Base-by-base conservation (phyloP, 2,113 vertebrate species). In the Oreochromis tanganicae region DNA sequence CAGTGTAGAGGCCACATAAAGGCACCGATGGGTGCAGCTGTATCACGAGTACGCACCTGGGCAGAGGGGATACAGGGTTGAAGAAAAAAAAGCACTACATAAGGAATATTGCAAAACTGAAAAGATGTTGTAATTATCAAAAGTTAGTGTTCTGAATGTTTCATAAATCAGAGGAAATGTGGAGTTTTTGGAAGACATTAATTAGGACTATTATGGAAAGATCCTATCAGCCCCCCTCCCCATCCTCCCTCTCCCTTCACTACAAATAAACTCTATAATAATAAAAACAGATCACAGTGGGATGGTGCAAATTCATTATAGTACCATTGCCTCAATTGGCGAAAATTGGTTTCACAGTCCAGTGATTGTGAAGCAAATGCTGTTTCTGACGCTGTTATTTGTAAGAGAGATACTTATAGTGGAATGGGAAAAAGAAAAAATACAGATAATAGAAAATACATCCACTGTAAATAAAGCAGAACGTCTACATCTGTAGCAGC, bases 1-100 rank as follows among this genome's bases (percentile, higher is more conserved):
- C 99, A 99, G 94, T 99, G 99, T 83, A 99, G 94, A 0, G 98
- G 98, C 98, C 98, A 98, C 98, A 97, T 98, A 96, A 99, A 99
- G 85, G 98, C 98, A 0, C 98, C 97, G 0, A 99, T 97, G 82
- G 98, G 98, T 0, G 98, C 98, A 0, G 98, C 98, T 0, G 98
- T 98, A 95, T 99, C 99, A 2, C 97, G 97, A 7, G 97, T 97
- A 13, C 98, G 97, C 89, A 99, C 99, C 95, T 96, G 83, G 24
- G 6, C 5, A 59, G 21, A 4, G 13, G 29, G 24, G 4, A 63
- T 5, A 83, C 16, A 50, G 9, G 43, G 46, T 66, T 61, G 61
- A 29, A 46, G 41, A 66, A 68, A 27, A 41, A 29, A 63, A 68
- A 41, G 12, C 36, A 27, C 16, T 19, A 21, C 46, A 56, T 52